A percentile compares a stretch with the other conserved stretches of the same genome.
phyloP scores from a whole-genome alignment of 2,888 invertebrate species.

The Copidosoma aretas region DNA sequence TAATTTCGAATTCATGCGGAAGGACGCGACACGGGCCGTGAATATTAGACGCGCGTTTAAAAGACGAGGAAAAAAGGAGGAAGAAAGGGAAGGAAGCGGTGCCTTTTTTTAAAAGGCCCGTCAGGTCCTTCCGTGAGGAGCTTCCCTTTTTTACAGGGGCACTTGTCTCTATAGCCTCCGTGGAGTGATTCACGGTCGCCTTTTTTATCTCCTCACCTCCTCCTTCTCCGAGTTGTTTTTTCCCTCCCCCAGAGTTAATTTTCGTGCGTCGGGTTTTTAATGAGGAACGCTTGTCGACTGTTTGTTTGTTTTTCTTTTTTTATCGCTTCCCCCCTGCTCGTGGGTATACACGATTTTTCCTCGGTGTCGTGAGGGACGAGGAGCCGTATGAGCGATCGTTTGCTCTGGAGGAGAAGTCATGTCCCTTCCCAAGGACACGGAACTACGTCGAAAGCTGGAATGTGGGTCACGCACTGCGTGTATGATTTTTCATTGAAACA shows the following conservation, averaged over 20 bases:
- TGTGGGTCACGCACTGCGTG: background rate
- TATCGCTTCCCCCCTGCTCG: background rate
- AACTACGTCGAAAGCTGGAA: background rate
- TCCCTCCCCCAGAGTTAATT: constrained; percentile 2
- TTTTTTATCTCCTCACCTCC: constrained; percentile 8
- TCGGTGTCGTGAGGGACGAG: background rate
- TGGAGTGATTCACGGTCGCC: constrained; percentile 10
- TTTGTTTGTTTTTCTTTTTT: constrained; percentile 11
- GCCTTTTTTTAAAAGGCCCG: constrained; percentile 9
- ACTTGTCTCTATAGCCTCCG: background rate
- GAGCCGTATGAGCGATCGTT: background rate
- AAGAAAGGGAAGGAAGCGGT: background rate
- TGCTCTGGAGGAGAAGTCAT: background rate
- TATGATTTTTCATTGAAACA: background rate
- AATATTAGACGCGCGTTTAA: constrained; percentile 50
- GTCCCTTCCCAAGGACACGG: background rate
- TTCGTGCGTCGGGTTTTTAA: constrained; percentile 23
- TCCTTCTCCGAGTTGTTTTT: constrained; percentile 5
- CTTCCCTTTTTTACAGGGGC: constrained; percentile 16
- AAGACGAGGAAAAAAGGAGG: background rate
- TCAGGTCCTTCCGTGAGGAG: constrained; percentile 5
- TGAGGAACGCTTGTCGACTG: background rate
- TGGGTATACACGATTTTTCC: background rate
- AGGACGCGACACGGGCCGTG: constrained; percentile 18
- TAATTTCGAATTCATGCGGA: constrained; percentile 35